These are phyloP conservation scores for Coreius guichenoti DNA, from an alignment of 2,797 vertebrate genomes.

Conservation along the genomic window DNA sequence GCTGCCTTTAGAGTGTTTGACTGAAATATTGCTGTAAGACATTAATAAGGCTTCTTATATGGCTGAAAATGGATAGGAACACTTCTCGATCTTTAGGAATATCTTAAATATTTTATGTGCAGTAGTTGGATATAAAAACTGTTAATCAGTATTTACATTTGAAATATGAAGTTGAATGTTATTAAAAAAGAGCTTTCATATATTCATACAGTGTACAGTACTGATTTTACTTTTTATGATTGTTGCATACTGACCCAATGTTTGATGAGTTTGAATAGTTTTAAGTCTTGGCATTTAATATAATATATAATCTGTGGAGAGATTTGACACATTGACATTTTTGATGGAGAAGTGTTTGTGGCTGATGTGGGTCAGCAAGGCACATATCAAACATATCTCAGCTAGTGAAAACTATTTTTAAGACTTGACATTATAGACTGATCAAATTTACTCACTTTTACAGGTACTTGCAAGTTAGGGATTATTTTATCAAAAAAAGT, in stretches of 20 bases:
- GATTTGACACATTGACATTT: neutral
- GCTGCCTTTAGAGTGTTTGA: neutral
- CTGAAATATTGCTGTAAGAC: neutral
- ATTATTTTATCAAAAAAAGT: too few relatives aligned
- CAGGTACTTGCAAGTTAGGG: too few relatives aligned
- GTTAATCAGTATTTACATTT: too few relatives aligned
- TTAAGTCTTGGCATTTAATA: too few relatives aligned
- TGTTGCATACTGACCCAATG: neutral
- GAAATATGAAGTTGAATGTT: too few relatives aligned
- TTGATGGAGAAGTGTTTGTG: neutral
- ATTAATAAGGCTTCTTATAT: neutral
- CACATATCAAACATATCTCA: too few relatives aligned
- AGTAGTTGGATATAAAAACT: neutral
- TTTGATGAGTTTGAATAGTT: neutral
- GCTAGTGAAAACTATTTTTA: too few relatives aligned
- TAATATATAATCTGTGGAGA: too few relatives aligned
- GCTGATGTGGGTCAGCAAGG: neutral
- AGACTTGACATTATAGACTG: too few relatives aligned
- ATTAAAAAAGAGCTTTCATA: neutral
- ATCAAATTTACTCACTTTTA: too few relatives aligned
- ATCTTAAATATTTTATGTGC: neutral
- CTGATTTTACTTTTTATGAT: neutral
- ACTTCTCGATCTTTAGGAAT: neutral
- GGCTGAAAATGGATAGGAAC: neutral
- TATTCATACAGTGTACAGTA: neutral